These are phyloP conservation scores for Squalus acanthias DNA, from an alignment of 2,797 vertebrate genomes.

Conservation along the genomic window DNA sequence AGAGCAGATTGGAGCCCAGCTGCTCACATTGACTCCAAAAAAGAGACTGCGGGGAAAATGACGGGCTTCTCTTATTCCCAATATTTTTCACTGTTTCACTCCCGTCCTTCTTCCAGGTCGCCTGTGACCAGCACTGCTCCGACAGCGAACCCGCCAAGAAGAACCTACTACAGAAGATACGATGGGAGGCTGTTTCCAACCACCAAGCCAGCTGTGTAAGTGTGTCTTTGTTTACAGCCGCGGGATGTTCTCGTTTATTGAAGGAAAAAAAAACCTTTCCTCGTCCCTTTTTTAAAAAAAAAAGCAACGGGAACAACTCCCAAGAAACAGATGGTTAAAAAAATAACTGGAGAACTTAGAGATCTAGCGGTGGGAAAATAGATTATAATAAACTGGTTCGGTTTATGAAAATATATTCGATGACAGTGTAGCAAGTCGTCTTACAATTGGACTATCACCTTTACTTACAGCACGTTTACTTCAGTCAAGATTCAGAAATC, in stretches of 20 bases:
- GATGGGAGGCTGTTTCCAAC: conserved; percentile 59
- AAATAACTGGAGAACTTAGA: neutral
- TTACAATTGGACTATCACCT: neutral
- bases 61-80: conserved; percentile 84
- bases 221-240: conserved; percentile 42
- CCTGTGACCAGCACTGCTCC: conserved; percentile 35
- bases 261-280: too few species aligned
- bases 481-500: neutral
- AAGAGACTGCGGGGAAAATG: conserved; percentile 55
- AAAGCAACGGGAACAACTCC: neutral
- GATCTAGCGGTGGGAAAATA: neutral
- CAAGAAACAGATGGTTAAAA: too few species aligned
- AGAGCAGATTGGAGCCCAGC: conserved; percentile 79
- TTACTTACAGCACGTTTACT: neutral
- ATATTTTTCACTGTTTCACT: conserved; percentile 84
- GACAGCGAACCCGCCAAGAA: conserved; percentile 45
- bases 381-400: too few species aligned
- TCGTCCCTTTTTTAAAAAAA: neutral
- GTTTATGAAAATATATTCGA: neutral
- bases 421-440: neutral
- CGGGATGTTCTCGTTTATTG: neutral
- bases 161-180: conserved; percentile 46
- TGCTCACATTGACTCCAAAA: conserved; percentile 59
- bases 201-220: conserved; percentile 57
- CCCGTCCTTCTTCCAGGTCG: conserved; percentile 59